Evolutionary conservation across 2,888 invertebrate genomes (phyloP).

Genomic region (Erebia ligea): DNA sequence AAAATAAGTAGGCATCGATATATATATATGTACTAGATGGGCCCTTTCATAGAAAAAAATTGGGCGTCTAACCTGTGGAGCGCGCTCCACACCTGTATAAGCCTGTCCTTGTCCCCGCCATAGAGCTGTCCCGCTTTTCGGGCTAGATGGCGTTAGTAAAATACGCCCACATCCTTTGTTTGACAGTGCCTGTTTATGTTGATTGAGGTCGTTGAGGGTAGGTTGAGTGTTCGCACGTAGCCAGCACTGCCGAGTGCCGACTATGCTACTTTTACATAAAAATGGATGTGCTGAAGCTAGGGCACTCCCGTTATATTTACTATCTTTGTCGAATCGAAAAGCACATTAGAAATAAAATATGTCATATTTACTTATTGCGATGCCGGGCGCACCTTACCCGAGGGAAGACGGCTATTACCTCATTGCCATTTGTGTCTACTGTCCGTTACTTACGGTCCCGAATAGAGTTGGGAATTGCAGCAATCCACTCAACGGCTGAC

Average conservation of each 20-base stretch:
- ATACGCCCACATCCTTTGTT: too few species aligned
- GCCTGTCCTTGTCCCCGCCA: too few species aligned
- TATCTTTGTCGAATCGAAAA: conserved; percentile 49
- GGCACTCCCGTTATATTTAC: conserved; percentile 27
- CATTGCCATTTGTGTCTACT: conserved; percentile 59
- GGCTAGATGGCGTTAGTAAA: too few species aligned
- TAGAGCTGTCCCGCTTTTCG: too few species aligned
- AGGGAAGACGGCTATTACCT: conserved; percentile 69
- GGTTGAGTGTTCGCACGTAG: too few species aligned
- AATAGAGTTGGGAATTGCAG: conserved; percentile 50
- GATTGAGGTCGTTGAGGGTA: too few species aligned
- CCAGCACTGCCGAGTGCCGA: background rate
- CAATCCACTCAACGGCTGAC: conserved; percentile 40
- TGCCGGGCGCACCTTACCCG: conserved; percentile 45
- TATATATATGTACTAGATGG: too few species aligned
- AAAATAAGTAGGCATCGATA: too few species aligned
- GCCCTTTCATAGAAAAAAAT: too few species aligned
- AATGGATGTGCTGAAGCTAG: conserved; percentile 23
- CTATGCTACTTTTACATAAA: background rate
- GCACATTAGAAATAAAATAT: conserved; percentile 30
- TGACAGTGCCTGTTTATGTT: too few species aligned
- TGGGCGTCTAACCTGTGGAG: too few species aligned
- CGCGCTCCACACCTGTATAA: too few species aligned
- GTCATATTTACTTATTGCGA: conserved; percentile 19
- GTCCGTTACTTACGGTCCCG: conserved; percentile 51